Base-by-base conservation (phyloP, 2,888 invertebrate species). In the Pardosa pseudoannulata region DNA sequence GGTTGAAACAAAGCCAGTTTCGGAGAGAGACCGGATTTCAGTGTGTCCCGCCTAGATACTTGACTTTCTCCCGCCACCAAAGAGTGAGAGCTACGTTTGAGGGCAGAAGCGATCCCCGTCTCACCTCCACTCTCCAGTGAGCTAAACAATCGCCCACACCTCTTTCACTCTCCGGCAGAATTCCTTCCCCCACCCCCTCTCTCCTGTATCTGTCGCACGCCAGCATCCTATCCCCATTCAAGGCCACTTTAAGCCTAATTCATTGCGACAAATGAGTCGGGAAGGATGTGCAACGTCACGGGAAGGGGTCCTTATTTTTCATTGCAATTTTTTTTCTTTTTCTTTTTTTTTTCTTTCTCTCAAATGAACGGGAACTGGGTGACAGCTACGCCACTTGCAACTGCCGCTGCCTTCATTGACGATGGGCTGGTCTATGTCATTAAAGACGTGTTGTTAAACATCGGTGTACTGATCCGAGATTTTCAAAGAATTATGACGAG, bases 251-350 rank as follows among this genome's bases (percentile, higher is more conserved):
- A 36, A 36, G 16, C 46, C 39, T 72, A 79, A 72, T 79, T 72
- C 70, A 16, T 31, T 73, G 31, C 46, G 72, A 73, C 79, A 73
- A 73, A 72, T 73, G 72, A 67, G 72, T 41, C 36, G 50, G 31
- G 50, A 80, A 80, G 79, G 79, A 80, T 67, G 79, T 80, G 79
- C 56, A 3, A 80, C 31, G 79, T 80, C 79, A 80, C 29, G 31
- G 78, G 78, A 70, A 70, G 56, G 36, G 67, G 46, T 16, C 32
- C 7, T 11, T n/a, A n/a, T n/a, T n/a, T n/a, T 13, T n/a, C n/a
- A n/a, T n/a, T n/a, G n/a, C n/a, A n/a, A n/a, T n/a, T n/a, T n/a
- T n/a, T n/a, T n/a, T n/a, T 13, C 16, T 46, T 13, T 13, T 16
- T 13, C 16, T 13, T 2, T 16, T 11, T 46, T 2, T 46, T n/a